These are phyloP conservation scores for Fragum sueziense DNA, from an alignment of 2,888 invertebrate genomes.

Conservation along the genomic window DNA sequence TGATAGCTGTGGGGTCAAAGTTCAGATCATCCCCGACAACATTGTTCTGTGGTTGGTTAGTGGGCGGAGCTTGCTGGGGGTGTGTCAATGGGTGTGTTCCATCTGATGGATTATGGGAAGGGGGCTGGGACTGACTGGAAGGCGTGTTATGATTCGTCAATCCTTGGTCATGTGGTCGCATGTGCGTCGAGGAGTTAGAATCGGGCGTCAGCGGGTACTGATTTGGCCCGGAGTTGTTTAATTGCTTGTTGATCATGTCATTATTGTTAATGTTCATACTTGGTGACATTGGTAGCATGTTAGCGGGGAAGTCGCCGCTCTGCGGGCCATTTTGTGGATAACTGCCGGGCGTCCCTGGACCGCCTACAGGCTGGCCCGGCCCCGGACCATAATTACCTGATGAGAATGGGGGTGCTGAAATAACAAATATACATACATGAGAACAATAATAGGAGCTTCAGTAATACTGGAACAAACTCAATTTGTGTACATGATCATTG, in stretches of 20 bases:
- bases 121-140: conserved; percentile 70
- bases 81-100: conserved; percentile 70
- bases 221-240: conserved; percentile 54
- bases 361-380: conserved; percentile 49
- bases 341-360: conserved; percentile 56
- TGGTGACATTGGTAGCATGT: conserved; percentile 65
- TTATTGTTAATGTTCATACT: conserved; percentile 41
- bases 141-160: conserved; percentile 65
- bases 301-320: conserved; percentile 61
- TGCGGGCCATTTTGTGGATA: conserved; percentile 61
- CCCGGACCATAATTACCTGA: conserved; percentile 60
- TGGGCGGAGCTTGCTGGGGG: conserved; percentile 62
- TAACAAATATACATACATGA: neutral
- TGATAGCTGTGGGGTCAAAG: conserved; percentile 96
- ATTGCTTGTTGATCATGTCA: conserved; percentile 64
- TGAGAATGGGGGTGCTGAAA: conserved; percentile 65
- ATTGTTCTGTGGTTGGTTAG: conserved; percentile 51
- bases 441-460: neutral
- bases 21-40: conserved; percentile 69
- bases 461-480: too few species aligned
- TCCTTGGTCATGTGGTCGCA: conserved; percentile 65
- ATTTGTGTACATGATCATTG: too few species aligned
- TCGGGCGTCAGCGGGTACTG: conserved; percentile 61
- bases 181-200: conserved; percentile 60
- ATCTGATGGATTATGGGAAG: conserved; percentile 59